Conservation (phyloP, 1,140 invertebrate species). For the Acromyrmex charruanus region DNA sequence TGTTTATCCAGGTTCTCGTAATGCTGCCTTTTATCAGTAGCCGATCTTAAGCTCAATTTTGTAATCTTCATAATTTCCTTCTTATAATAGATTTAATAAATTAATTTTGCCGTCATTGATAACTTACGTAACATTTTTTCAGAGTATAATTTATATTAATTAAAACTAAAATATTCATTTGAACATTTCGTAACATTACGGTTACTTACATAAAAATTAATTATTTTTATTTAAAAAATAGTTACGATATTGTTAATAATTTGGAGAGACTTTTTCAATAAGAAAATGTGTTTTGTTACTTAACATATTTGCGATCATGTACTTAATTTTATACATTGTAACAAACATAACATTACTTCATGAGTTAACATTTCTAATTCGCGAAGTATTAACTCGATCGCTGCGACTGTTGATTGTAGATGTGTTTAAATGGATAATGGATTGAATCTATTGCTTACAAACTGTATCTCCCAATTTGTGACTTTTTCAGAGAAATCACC, state of each 20-base stretch:
- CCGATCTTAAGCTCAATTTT: neutral
- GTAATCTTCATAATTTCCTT: conserved; percentile 25
- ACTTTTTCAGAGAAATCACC: conserved; percentile 6
- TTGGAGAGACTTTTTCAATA: neutral
- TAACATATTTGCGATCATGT: neutral
- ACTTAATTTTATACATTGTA: neutral
- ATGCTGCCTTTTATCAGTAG: neutral
- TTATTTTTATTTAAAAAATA: neutral
- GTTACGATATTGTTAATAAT: neutral
- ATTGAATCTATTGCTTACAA: neutral
- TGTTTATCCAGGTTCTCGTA: neutral
- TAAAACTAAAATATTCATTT: neutral
- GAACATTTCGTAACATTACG: neutral
- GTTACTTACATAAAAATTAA: neutral
- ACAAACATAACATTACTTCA: too few species aligned
- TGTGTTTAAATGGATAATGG: neutral
- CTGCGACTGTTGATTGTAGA: neutral
- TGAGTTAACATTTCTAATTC: too few species aligned
- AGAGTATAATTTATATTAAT: neutral
- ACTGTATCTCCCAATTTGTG: neutral
- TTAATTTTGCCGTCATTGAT: neutral
- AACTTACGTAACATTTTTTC: neutral
- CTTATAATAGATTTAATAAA: neutral
- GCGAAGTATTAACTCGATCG: too few species aligned
- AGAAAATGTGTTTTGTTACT: neutral